Percentiles rank a stretch among this genome's conserved stretches.
Evolutionary conservation across 2,888 invertebrate genomes (phyloP).

Genomic region (Phalera bucephala): DNA sequence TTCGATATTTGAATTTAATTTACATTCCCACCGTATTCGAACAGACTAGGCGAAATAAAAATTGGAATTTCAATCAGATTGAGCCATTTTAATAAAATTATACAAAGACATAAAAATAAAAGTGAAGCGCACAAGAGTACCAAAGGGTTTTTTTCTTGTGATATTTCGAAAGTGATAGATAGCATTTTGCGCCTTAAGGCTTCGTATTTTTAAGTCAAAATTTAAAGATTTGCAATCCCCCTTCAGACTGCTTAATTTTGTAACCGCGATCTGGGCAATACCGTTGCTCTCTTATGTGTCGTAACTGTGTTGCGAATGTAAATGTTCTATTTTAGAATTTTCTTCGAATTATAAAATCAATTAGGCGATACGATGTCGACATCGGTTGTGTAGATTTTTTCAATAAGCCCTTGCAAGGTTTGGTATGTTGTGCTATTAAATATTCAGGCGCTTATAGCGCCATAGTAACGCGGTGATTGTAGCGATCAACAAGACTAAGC

Average conservation of each 20-base stretch:
- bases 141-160: conserved; percentile 23
- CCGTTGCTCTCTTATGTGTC: conserved; percentile 45
- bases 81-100: conserved; percentile 58
- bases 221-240: conserved; percentile 15
- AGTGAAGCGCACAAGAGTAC: conserved; percentile 28
- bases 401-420: conserved; percentile 7
- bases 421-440: too few species aligned
- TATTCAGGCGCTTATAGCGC: too few species aligned
- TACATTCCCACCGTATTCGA: too few species aligned
- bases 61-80: conserved; percentile 24
- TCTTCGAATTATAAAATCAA: conserved; percentile 70
- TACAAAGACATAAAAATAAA: conserved; percentile 62
- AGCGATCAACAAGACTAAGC: too few species aligned
- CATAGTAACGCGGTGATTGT: too few species aligned
- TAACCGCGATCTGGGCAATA: conserved; percentile 34
- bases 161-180: conserved; percentile 6
- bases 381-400: conserved; percentile 32
- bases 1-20: too few species aligned
- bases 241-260: conserved; percentile 22
- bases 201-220: conserved; percentile 15
- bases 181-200: conserved; percentile 32
- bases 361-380: conserved; percentile 50
- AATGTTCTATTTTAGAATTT: conserved; percentile 57
- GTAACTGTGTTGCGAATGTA: conserved; percentile 53
- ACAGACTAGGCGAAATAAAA: background rate